Evolutionary conservation across 2,888 invertebrate genomes (phyloP), one percentile per base, ranked within the genome.

Genomic region (Barypeithes pellucidus): DNA sequence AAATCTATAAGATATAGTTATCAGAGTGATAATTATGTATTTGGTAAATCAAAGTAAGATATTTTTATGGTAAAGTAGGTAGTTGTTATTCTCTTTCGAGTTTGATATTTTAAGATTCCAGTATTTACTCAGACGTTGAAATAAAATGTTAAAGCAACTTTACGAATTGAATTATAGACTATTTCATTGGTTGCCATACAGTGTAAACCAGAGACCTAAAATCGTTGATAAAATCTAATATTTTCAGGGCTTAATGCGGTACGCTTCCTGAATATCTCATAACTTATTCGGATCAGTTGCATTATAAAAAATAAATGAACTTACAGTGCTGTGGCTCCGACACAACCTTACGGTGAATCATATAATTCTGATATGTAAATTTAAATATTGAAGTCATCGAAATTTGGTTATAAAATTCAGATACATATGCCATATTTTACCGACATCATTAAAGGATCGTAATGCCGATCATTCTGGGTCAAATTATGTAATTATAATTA

Each of bases 171-270:
- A 18, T 52, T 29, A 14, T 14, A 63, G 59, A 65, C 59, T 63
- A 65, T 57, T 22, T 50, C 45, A 70, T 65, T 70, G 57, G 70
- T 29, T 70, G 54, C 54, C 57, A 57, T 47, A 41, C 43, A 8
- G 8, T 52, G 65, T 14, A 70, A 70, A 47, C 61, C 65, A 57
- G 47, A 70, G 47, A 70, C 59, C 70, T 65, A 57, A 70, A 65
- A 57, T 29, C 45, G 59, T 57, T 72, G 71, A 72, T 72, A 72
- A 66, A 66, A 66, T 66, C 60, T 71, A 71, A 60, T 66, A 66
- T 72, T 72, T 66, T 57, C 66, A 72, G 65, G 14, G 60, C 65
- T 36, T 60, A 66, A 72, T 66, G 60, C 60, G 60, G 18, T 41
- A 72, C 66, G 71, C 43, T 52, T 41, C 66, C 29, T 66, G 71